Base-by-base conservation (phyloP, 2,797 vertebrate genomes). In the Phrynocephalus guinanensis region DNA sequence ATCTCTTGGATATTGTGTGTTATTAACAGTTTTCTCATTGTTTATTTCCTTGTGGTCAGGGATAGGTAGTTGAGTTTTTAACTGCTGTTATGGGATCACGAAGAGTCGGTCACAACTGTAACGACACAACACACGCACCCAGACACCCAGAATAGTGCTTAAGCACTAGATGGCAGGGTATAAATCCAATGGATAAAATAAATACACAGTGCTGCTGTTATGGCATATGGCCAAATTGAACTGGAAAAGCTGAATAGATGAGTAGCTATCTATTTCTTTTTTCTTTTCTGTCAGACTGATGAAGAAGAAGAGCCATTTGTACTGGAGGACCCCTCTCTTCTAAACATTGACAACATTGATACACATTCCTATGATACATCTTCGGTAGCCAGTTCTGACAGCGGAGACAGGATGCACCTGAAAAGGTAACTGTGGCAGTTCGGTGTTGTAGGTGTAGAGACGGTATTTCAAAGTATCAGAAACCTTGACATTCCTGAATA, bases 301-400 rank as follows among this genome's bases (percentile, higher is more conserved):
- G 98, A 99, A 94, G 99, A 99, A 92, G 98, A 99, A 5, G 98
- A 99, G n/a, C 97, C 98, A 6, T 99, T 99, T 84, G 89, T 99
- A 86, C 93, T 99, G 86, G 99, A 99, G 93, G 99, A 99, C 94
- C 99, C 98, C 2, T 98, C 97, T 15, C 93, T 98, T 67, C 92
- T 99, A 87, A 99, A 98, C 92, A 95, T 98, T 0, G 99, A 99
- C 92, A 98, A 97, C 92, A 97, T 98, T 1, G 99, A 99, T 10
- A 94, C 98, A 13, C 98, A 99, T 94, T 99, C 99, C 75, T 99
- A 98, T 2, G 99, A 99, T 92, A 99, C 99, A 0, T 99, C 98
- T 1, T 99, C 99, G 44, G 96, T 99, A 86, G 99, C 98, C 79
- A 99, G 99, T 96, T 99, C 99, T 50, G 99, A 99, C 95, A 99